Evolutionary conservation across 2,797 vertebrate genomes (phyloP).

Genomic region (Coregonus ussuriensis): DNA sequence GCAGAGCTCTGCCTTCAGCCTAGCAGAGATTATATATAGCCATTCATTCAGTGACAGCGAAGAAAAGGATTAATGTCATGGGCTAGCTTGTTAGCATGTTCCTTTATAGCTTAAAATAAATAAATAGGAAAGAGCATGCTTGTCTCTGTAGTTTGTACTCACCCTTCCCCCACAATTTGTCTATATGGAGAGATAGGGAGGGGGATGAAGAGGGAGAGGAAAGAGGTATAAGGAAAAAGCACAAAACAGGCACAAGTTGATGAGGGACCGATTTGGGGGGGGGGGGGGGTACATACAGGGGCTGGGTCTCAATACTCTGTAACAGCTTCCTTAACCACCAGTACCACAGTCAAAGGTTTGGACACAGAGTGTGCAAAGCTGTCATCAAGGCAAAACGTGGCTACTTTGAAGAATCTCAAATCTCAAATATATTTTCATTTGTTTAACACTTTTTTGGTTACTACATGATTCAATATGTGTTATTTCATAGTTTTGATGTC

Average conservation of each 20-base stretch:
- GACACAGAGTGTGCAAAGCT: no score
- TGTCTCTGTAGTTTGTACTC: constrained; percentile 68
- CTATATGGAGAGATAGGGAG: constrained; percentile 64
- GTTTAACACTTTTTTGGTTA: no score
- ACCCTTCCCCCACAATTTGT: constrained; percentile 87
- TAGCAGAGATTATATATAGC: not conserved
- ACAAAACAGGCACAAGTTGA: constrained; percentile 43
- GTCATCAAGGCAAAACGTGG: no score
- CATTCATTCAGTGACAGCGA: not conserved
- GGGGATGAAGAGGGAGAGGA: constrained; percentile 39
- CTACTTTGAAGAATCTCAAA: no score
- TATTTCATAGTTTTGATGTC: no score
- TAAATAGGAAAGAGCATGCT: constrained; percentile 13
- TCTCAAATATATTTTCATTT: no score
- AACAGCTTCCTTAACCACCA: not conserved
- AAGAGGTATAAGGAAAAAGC: constrained; percentile 44
- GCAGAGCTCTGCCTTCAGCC: not conserved
- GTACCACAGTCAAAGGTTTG: not conserved
- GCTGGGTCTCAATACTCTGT: constrained; percentile 19
- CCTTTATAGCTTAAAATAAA: not conserved
- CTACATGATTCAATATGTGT: no score
- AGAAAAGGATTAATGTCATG: not conserved
- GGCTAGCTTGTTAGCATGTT: not conserved
- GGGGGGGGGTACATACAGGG: constrained; percentile 16
- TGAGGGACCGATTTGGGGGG: constrained; percentile 21